Base-by-base conservation (phyloP, 2,888 invertebrate genomes). In the Exocentrus adspersus region DNA sequence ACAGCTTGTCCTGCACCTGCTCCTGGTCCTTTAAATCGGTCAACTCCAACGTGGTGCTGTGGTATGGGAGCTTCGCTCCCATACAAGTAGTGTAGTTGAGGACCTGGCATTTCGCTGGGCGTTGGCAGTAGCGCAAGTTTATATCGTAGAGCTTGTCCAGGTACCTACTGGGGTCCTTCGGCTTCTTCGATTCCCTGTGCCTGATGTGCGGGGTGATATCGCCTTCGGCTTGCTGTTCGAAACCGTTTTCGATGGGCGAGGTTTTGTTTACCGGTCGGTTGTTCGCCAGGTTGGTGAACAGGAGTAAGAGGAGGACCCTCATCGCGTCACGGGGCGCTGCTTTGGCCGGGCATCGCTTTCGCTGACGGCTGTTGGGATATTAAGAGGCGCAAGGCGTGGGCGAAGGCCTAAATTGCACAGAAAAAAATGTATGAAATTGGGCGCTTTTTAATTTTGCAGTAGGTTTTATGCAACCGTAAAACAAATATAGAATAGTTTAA, bases 21-120 rank as follows among this genome's bases (percentile, higher is more conserved):
- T 88, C 87, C 75, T 92, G 91, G 30, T 85, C 90, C 48, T 85
- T 85, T 59, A 90, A 87, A 77, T 91, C 91, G 1, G 92, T 91
- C 14, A 95, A 86, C 75, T 90, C 90, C 19, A 92, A 84, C 45
- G 93, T 92, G 0, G 94, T 95, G 58, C 86, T 87, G 2, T 87
- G 84, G 78, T 95, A 95, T 0, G 92, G 90, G 60, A 95, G 83
- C 77, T 89, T 90, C 1, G 90, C 89, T 10, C 94, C 95, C 78
- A 95, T 85, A 76, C 96, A 97, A 0, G 86, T 87, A 0, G 87
- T 86, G 66, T 85, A 85, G 64, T 87, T 88, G 50, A 93, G 83
- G 1, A 84, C 80, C 72, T 91, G 87, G 79, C 94, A 95, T 75
- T 86, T 88, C 3, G 92, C 92, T 69, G 87, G 85, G 61, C 89